Evolutionary conservation across 2,797 vertebrate genomes (phyloP).

Genomic region (Octomys mimax): DNA sequence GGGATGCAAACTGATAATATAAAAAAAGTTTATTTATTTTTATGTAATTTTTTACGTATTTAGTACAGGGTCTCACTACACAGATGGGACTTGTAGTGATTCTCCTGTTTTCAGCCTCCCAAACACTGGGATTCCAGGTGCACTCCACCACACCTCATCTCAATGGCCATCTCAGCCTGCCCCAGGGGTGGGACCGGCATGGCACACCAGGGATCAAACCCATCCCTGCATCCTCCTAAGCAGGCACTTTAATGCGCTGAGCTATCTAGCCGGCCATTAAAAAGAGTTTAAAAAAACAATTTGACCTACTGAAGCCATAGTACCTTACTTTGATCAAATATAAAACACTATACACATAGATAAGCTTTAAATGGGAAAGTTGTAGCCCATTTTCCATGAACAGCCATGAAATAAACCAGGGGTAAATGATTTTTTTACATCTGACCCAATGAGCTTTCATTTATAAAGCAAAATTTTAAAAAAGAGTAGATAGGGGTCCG

Average conservation of each 20-base stretch:
- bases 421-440: background rate
- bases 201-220: too few species aligned
- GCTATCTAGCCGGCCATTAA: too few species aligned
- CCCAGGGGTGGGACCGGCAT: too few species aligned
- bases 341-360: background rate
- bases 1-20: constrained; percentile 47
- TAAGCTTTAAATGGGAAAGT: constrained; percentile 1
- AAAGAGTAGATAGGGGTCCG: background rate
- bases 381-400: background rate
- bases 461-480: constrained; percentile 53
- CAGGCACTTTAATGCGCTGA: too few species aligned
- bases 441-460: background rate
- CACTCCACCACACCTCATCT: too few species aligned
- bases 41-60: too few species aligned
- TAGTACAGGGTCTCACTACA: too few species aligned
- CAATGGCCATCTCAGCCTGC: too few species aligned
- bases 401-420: background rate
- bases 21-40: background rate
- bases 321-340: background rate
- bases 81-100: too few species aligned
- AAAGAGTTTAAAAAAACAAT: background rate
- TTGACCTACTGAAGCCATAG: background rate
- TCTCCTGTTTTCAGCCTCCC: too few species aligned
- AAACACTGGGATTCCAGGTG: too few species aligned
- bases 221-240: too few species aligned